Evolutionary conservation across 1,140 invertebrate genomes (phyloP), one percentile per base, ranked within the genome.

Genomic region (Papilio polytes): DNA sequence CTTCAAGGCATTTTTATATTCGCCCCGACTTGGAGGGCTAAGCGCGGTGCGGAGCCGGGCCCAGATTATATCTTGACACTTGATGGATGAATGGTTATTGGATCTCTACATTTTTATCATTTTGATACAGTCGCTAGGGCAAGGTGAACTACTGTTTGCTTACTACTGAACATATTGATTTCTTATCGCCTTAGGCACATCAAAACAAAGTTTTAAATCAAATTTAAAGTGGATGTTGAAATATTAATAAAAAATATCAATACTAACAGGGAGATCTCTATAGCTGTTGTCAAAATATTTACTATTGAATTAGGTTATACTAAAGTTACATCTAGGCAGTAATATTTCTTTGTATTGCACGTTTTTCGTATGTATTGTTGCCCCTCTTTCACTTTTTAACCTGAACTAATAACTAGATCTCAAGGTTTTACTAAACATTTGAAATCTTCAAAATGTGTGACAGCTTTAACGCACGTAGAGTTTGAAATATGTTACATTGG

Each of bases 61-160:
- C 85, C 86, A 95, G 94, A 95, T 95, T 95, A 95, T 95, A 95
- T 95, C 95, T 95, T 94, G 95, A 95, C 95, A 95, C 91, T 92
- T 95, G 95, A 95, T 95, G 94, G 95, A 95, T 95, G 95, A 95
- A 95, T 95, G 95, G 94, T 95, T 95, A 95, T 95, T 95, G 94
- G 94, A 91, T 95, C 94, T 95, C 91, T 92, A 94, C 94, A 94
- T 95, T 94, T 95, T 95, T 95, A 95, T 95, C 94, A 95, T 95
- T 95, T 95, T 95, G 93, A 94, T 94, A 94, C 93, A 95, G 90
- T 91, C 84, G 87, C 82, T 85, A 80, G 87, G 85, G 86, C 87
- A 85, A 86, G 86, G 86, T 89, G 83, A 85, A 82, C 81, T 79
- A 82, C 72, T 85, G 76, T 83, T 84, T 83, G 81, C 74, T 63